Base-by-base conservation (phyloP, 2,888 invertebrate genomes). In the Cosmia pyralina region DNA sequence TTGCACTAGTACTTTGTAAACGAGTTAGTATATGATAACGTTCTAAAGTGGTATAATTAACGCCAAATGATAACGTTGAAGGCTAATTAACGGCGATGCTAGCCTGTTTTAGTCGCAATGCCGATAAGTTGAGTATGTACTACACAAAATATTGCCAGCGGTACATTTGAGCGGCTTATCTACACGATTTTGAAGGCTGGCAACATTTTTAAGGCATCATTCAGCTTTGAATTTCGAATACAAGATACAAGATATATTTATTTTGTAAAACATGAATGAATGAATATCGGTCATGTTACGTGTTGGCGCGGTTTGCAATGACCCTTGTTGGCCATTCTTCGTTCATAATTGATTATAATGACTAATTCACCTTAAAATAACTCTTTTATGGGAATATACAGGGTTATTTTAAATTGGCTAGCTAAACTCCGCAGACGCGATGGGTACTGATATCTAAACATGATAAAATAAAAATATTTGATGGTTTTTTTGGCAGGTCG, bases 11-110 rank as follows among this genome's bases (percentile, higher is more conserved):
- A 57, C 17, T 52, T 41, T 66, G 64, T 69, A 75, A 52, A 65
- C 53, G 22, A 44, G 19, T 22, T n/a, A 64, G 8, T 15, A 11
- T 15, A 57, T 66, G 82, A 78, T 84, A 77, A 71, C 58, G 22
- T 57, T 55, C 7, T 55, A 74, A 65, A 79, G 64, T 70, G 60
- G 64, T 59, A 60, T 69, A 85, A 86, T 85, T 82, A 82, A 72
- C 79, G 64, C 63, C 38, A 34, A 80, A 73, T 81, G 86, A 87
- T 88, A 87, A 85, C 66, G 70, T 19, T 59, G 83, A 85, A 88
- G 86, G 86, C 77, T 77, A 86, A 86, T 85, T n/a, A 79, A 77
- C 81, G 66, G 44, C 34, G 50, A 53, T 72, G 44, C 69, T 67
- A 75, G 70, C 72, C 65, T 65, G 52, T 69, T 62, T 81, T 75